Base-by-base conservation (phyloP, 2,797 vertebrate species). In the Lacerta viridis region DNA sequence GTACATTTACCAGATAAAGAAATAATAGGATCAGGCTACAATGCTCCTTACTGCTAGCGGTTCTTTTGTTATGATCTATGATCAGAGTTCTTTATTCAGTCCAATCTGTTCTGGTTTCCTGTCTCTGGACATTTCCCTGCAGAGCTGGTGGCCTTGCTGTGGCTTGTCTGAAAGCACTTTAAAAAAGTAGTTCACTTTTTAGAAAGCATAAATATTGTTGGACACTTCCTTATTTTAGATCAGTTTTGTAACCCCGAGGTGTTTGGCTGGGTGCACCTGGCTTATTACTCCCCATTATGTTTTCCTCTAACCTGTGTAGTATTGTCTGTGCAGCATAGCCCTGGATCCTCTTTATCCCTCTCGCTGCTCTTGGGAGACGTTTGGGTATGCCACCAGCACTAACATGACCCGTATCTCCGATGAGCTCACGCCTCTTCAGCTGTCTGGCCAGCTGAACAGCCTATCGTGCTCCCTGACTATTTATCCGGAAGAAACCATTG, bases 311-410 rank as follows among this genome's bases (percentile, higher is more conserved):
- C 64, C 27, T 1, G 6, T 39, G 18, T 88, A 87, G 27, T 71
- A 46, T 69, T 89, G 25, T 7, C 87, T 46, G 78, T 92, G 20
- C 96, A 99, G 99, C 95, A 98, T 99, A 55, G 98, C 98, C 81
- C 95, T 99, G 96, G 98, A 99, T 92, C 99, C 99, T 46, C 97
- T 99, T 87, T 99, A 99, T 91, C 99, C 99, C 0, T 99, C 99
- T n/a, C 99, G 99, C 88, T 99, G 99, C 86, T 99, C 98, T 7
- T 99, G 99, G 99, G 99, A 99, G 96, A 99, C 98, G 0, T 99
- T 99, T 41, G 98, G 99, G 90, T 99, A 99, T 0, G 97, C 98
- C 86, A 97, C 98, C 3, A 98, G 98, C 74, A 97, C 98, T 86
- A 98, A 97, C 66, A 96, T 98, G 93, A 97, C 90, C 29, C 96